Evolutionary conservation across 2,797 vertebrate genomes (phyloP).

Genomic region (Carapus acus): DNA sequence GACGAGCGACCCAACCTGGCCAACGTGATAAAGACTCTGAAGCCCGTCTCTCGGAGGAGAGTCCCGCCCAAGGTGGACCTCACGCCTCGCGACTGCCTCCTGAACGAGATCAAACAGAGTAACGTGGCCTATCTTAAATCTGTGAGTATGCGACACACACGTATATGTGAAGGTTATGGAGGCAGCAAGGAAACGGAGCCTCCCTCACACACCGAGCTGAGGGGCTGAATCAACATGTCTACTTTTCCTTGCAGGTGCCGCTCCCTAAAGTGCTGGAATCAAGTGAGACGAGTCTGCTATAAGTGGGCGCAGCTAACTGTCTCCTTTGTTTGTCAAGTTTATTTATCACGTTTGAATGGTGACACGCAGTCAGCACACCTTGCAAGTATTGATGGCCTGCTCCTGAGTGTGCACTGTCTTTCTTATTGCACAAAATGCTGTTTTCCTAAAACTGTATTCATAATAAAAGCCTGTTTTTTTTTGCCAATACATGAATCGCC

Average conservation of each 20-base stretch:
- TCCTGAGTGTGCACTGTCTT: not conserved
- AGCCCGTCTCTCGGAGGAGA: slow-evolving; percentile 84
- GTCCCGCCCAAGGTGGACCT: slow-evolving; percentile 81
- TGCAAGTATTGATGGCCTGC: not conserved
- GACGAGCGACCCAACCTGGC: slow-evolving; percentile 83
- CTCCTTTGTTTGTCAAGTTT: slow-evolving; percentile 23
- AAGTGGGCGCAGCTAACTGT: slow-evolving; percentile 25
- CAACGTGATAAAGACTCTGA: slow-evolving; percentile 88
- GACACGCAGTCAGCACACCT: slow-evolving; percentile 7
- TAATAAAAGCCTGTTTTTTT: slow-evolving; percentile 4
- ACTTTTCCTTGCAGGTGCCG: slow-evolving; percentile 75
- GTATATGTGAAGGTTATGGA: not conserved
- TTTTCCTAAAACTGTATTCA: slow-evolving; percentile 1
- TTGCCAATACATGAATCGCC: not conserved
- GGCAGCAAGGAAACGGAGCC: not conserved
- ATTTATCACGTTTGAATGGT: slow-evolving; percentile 19
- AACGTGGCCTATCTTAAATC: slow-evolving; percentile 92
- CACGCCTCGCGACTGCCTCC: slow-evolving; percentile 87
- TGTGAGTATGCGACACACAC: slow-evolving; percentile 68
- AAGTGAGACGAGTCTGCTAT: slow-evolving; percentile 66
- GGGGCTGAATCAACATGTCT: slow-evolving; percentile 8
- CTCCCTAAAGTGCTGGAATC: slow-evolving; percentile 89
- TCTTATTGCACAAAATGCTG: slow-evolving; percentile 5
- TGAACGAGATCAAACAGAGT: slow-evolving; percentile 89
- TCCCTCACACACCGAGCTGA: not conserved